Evolutionary conservation across 2,797 vertebrate genomes (phyloP), one percentile per base, ranked within the genome.

Genomic region (Rhadinocentrus ornatus): DNA sequence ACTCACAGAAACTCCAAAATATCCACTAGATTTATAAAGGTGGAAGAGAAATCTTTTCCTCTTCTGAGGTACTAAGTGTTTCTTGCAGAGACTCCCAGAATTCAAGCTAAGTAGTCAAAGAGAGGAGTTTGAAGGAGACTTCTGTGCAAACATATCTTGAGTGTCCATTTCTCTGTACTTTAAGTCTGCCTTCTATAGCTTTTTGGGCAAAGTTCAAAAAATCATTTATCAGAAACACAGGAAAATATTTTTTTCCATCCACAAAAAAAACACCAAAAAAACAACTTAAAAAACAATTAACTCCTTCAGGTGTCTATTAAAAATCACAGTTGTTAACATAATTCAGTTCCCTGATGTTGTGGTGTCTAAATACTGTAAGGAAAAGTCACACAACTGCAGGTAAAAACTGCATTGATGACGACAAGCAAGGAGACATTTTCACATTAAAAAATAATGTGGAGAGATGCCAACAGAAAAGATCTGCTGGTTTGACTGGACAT

Each of bases 1-100:
- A 62, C 82, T 68, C 71, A 35, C 71, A 78, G 62, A 66, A 77
- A 85, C 82, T 89, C 86, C 64, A 86, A 90, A 92, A 93, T 92
- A 92, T 89, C 85, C 46, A 11, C 52, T 48, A 86, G 90, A 94
- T 93, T 92, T 91, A 92, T 86, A 69, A 80, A 75, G 69, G 80
- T 54, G 66, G 68, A 64, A 74, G 76, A 78, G 44, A 84, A 79
- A 58, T 70, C 39, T 48, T 72, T 75, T 79, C 70, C 81, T 77
- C 65, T 61, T 73, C 55, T 44, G 72, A 81, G 70, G 63, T 59
- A 44, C 62, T 66, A 20, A 6, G 20, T 55, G 73, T 53, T 62
- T 77, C 29, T 72, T 66, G 60, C 39, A 35, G 35, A 60, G 32
- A 66, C 74, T 77, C 50, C 27, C 32, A 56, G 26, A 80, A 70